Percentiles rank a stretch among this genome's conserved stretches.
phyloP scores from a whole-genome alignment of 2,113 vertebrate genomes.

The Lipophrys pholis region DNA sequence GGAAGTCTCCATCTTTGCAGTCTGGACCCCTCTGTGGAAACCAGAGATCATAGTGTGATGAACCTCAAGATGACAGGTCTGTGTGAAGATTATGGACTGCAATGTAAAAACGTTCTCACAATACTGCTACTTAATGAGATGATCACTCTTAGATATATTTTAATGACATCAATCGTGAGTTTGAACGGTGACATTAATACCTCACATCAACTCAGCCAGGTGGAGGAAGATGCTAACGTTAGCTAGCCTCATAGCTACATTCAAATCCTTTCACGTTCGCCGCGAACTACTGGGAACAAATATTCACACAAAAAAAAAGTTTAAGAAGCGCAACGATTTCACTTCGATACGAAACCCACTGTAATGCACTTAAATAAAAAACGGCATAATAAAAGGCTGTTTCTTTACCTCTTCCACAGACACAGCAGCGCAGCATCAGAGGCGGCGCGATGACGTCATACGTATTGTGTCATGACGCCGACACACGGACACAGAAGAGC shows the following conservation, averaged over 20 bases:
- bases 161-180: not conserved
- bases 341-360: not conserved
- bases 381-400: not conserved
- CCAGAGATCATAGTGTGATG: not conserved
- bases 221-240: slow-evolving; percentile 44
- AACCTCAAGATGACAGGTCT: not conserved
- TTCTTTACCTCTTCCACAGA: slow-evolving; percentile 50
- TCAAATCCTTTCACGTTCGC: slow-evolving; percentile 33
- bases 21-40: slow-evolving; percentile 26
- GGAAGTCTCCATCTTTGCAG: slow-evolving; percentile 81
- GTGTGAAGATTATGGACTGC: not conserved
- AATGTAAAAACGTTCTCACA: not conserved
- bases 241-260: slow-evolving; percentile 41
- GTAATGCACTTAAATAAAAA: not conserved
- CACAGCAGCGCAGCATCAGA: slow-evolving; percentile 7
- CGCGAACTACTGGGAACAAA: not conserved
- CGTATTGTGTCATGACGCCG: no score
- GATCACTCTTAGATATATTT: not conserved
- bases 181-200: slow-evolving; percentile 5
- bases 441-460: no score
- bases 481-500: no score
- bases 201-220: slow-evolving; percentile 30
- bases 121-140: not conserved
- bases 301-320: not conserved
- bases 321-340: no score